Evolutionary conservation across 2,888 invertebrate genomes (phyloP).

Genomic region (Choristoneura rosaceana): DNA sequence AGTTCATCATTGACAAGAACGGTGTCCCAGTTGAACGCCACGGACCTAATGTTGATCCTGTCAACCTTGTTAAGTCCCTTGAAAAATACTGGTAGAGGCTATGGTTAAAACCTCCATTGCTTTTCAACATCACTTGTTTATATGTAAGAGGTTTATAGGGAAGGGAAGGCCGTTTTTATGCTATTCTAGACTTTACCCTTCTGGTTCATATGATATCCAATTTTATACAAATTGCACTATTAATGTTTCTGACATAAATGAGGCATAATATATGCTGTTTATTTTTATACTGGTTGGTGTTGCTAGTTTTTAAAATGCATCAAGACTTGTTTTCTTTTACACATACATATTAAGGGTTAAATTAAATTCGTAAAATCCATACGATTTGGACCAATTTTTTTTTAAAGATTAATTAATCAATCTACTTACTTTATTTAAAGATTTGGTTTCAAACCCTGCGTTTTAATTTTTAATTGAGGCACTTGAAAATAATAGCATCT

Average conservation of each 20-base stretch:
- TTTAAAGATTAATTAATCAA: background rate
- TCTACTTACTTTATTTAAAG: background rate
- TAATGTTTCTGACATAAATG: too few species aligned
- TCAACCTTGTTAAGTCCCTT: constrained; percentile 79
- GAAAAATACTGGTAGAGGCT: constrained; percentile 82
- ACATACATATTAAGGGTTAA: too few species aligned
- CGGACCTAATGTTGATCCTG: constrained; percentile 86
- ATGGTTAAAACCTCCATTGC: background rate
- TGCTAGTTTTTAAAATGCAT: too few species aligned
- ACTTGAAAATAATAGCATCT: background rate
- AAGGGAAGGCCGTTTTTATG: too few species aligned
- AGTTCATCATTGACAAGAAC: constrained; percentile 91
- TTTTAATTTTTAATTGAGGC: background rate
- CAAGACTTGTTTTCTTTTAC: too few species aligned
- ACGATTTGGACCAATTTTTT: background rate
- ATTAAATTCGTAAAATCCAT: too few species aligned
- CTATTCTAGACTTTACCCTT: too few species aligned
- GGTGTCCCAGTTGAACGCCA: constrained; percentile 89
- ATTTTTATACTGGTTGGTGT: too few species aligned
- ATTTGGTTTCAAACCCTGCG: background rate
- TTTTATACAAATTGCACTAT: too few species aligned
- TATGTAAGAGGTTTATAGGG: background rate
- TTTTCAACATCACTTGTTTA: background rate
- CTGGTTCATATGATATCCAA: too few species aligned
- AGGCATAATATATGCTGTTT: too few species aligned